Conservation (phyloP, 2,797 vertebrate species). For the Chanos chanos region DNA sequence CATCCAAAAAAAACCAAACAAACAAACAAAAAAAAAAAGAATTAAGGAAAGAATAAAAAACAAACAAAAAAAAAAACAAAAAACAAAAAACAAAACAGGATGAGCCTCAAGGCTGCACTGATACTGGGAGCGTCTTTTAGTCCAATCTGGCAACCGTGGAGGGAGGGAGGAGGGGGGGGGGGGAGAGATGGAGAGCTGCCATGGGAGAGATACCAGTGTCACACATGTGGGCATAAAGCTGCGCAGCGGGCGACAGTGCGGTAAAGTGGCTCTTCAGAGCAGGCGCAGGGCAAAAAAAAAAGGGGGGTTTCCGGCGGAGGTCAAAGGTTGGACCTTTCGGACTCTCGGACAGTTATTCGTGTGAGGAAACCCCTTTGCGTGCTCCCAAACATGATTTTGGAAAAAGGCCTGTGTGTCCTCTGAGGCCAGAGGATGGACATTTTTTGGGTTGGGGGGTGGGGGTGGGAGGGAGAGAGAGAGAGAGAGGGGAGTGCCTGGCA, state of each 20-base stretch:
- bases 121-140: slow-evolving; percentile 71
- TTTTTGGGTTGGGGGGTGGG: slow-evolving; percentile 43
- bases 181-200: slow-evolving; percentile 79
- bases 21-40: slow-evolving; percentile 50
- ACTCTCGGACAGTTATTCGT: slow-evolving; percentile 40
- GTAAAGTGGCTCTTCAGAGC: too few species aligned
- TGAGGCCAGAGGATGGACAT: slow-evolving; percentile 1
- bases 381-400: too few species aligned
- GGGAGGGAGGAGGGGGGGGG: too few species aligned
- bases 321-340: too few species aligned
- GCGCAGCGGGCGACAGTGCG: slow-evolving; percentile 47
- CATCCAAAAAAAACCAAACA: slow-evolving; percentile 27
- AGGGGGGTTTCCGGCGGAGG: slow-evolving; percentile 41
- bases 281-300: too few species aligned
- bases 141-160: too few species aligned
- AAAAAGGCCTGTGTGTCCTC: slow-evolving; percentile 1
- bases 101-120: slow-evolving; percentile 61
- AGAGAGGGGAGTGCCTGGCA: not conserved
- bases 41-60: slow-evolving; percentile 29
- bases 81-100: slow-evolving; percentile 36
- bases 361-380: too few species aligned
- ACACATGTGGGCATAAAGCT: slow-evolving; percentile 38
- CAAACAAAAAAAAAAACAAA: slow-evolving; percentile 34
- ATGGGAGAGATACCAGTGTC: slow-evolving; percentile 69
- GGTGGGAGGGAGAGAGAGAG: slow-evolving; percentile 28